phyloP scores from a whole-genome alignment of 2,113 vertebrate genomes.

The Bubo blakistoni region DNA sequence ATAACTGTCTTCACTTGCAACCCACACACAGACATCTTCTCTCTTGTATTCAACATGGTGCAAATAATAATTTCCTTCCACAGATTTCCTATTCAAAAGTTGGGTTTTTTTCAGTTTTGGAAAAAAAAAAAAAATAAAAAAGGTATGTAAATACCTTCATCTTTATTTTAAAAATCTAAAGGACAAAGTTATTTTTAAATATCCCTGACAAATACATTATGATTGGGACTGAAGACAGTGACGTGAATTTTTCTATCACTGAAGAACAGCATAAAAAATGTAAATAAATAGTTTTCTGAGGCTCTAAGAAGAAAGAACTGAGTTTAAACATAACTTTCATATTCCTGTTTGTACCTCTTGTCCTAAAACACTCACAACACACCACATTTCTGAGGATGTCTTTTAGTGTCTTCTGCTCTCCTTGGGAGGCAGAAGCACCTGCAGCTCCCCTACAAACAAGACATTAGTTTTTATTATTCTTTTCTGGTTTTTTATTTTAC shows the following conservation, averaged over 20 bases:
- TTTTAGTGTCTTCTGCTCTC: not conserved
- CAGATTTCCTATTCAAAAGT: not conserved
- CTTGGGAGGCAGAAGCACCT: not conserved
- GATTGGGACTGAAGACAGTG: not conserved
- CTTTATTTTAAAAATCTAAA: not conserved
- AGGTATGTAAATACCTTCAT: not conserved
- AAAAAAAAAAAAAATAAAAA: not conserved
- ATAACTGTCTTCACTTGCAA: not conserved
- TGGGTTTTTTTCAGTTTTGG: not conserved
- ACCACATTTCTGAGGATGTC: not conserved
- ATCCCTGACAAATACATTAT: not conserved
- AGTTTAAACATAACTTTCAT: not conserved
- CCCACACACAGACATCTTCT: slow-evolving; percentile 13
- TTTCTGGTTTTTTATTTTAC: not conserved
- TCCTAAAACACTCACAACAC: not conserved
- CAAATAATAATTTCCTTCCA: slow-evolving; percentile 30
- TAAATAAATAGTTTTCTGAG: not conserved
- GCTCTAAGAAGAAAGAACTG: not conserved
- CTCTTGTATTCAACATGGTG: not conserved
- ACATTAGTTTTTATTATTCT: not conserved
- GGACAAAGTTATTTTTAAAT: not conserved
- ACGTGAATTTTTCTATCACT: not conserved
- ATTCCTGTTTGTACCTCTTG: not conserved
- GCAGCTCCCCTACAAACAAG: not conserved
- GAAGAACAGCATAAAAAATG: not conserved